Evolutionary conservation across 2,113 vertebrate species (phyloP), one percentile per base, ranked within the genome.

Genomic region (Polyodon spathula): DNA sequence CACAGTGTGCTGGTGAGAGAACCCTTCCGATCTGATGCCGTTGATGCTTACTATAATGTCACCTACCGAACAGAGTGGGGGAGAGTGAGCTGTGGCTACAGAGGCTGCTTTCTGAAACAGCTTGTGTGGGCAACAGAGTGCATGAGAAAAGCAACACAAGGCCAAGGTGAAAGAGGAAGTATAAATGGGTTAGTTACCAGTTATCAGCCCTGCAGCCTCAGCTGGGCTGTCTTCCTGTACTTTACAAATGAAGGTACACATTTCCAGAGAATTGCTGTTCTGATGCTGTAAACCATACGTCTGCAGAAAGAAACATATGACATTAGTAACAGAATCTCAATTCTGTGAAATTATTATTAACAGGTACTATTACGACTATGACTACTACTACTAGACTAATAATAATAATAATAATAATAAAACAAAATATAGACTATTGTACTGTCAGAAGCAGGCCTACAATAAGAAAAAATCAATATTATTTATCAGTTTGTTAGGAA

Each of bases 11-110:
- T 89, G 88, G 75, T 94, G 91, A 2, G 71, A 83, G 8, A 81
- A 87, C 0, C 93, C 92, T 67, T 92, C 83, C 0, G 78, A 86
- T 77, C 46, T 90, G 40, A 85, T 53, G 0, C 91, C 90, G 0
- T 97, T 97, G 71, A 99, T 86, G 8, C 80, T 86, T 65, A 86
- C 11, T 40, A 99, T 89, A 64, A 97, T 82, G 46, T 96, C 90
- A 6, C 94, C 96, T 99, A 64, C 16, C 6, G 56, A 43, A 64
- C 37, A 41, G 2, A 67, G 66, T 4, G 27, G 38, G n/a, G 43
- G 2, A 43, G 41, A 38, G 37, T 54, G 17, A 37, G 43, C 56
- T 54, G 14, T 37, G 3, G 1, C 58, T 51, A 43, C 44, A 54
- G 54, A 40, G 11, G 16, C 27, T n/a, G n/a, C n/a, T n/a, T n/a